Percentiles rank a stretch among this genome's conserved stretches.
These are phyloP conservation scores for Cylloceria caligata DNA, from an alignment of 2,888 invertebrate species.

Conservation along the genomic window DNA sequence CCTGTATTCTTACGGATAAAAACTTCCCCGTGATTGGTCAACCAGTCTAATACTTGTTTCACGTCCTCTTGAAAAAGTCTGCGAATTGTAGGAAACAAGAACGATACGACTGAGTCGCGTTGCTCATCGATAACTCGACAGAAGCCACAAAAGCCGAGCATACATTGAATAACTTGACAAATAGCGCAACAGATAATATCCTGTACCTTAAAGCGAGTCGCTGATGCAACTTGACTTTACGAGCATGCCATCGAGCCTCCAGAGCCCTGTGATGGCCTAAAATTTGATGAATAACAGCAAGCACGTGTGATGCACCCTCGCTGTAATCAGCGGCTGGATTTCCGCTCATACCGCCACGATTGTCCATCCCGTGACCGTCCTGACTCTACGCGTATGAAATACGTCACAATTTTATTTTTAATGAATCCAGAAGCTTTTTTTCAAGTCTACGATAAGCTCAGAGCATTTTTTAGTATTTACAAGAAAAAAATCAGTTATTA, in stretches of 20 bases:
- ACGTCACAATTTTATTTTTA: constrained; percentile 26
- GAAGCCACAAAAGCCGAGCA: constrained; percentile 64
- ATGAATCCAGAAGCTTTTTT: constrained; percentile 29
- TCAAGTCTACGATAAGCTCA: constrained; percentile 26
- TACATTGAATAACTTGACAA: constrained; percentile 38
- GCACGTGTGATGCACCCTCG: constrained; percentile 97
- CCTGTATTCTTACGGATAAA: constrained; percentile 99
- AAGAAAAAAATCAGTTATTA: constrained; percentile 40
- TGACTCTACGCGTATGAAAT: constrained; percentile 76
- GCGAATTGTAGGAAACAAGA: constrained; percentile 38
- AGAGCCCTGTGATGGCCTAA: constrained; percentile 96
- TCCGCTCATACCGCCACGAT: constrained; percentile 88
- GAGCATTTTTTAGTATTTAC: constrained; percentile 24
- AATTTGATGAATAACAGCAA: constrained; percentile 98
- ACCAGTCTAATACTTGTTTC: constrained; percentile 98
- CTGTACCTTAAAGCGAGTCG: constrained; percentile 91
- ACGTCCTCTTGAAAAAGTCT: constrained; percentile 98
- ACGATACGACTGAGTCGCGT: constrained; percentile 25
- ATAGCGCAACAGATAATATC: constrained; percentile 55
- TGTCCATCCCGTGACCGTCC: constrained; percentile 85
- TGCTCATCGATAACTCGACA: neutral
- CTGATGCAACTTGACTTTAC: constrained; percentile 97
- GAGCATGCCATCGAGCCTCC: constrained; percentile 97
- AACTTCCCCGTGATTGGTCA: constrained; percentile 98
- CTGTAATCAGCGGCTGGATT: constrained; percentile 98